phyloP scores from a whole-genome alignment of 1,140 invertebrate genomes.

The Cotesia vestalis region DNA sequence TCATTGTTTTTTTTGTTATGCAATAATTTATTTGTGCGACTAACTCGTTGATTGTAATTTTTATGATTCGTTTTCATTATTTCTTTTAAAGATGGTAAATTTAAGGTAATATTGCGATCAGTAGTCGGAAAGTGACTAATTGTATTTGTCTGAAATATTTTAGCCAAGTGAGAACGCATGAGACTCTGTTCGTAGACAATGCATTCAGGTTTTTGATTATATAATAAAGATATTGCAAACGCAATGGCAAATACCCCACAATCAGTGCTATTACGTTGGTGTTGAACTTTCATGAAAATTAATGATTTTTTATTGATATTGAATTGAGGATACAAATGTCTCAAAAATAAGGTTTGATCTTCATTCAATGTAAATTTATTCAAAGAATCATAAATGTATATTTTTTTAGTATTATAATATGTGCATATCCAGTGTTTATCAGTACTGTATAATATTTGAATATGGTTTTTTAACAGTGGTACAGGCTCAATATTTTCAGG shows the following conservation, averaged over 20 bases:
- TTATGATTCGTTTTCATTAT: background rate
- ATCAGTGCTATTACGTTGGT: constrained; percentile 25
- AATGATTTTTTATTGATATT: background rate
- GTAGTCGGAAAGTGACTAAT: background rate
- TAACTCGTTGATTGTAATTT: too few species aligned
- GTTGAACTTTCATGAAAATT: constrained; percentile 22
- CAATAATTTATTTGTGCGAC: too few species aligned
- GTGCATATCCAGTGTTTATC: constrained; percentile 29
- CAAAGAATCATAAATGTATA: constrained; percentile 36
- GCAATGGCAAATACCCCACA: constrained; percentile 29
- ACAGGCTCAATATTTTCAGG: background rate
- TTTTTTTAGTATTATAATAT: constrained; percentile 6
- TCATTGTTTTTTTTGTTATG: too few species aligned
- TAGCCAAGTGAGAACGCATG: background rate
- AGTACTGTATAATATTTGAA: constrained; percentile 11
- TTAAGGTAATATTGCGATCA: background rate
- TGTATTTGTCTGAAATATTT: background rate
- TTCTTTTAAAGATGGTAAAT: background rate
- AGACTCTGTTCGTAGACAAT: background rate
- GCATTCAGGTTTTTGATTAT: background rate
- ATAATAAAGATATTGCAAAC: constrained; percentile 4
- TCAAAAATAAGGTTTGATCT: background rate
- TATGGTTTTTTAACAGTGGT: background rate
- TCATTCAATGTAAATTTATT: background rate
- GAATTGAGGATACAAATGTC: constrained; percentile 16